Percentiles rank a stretch among this genome's conserved stretches.
phyloP scores from a whole-genome alignment of 2,113 vertebrate species.

The Vidua macroura region DNA sequence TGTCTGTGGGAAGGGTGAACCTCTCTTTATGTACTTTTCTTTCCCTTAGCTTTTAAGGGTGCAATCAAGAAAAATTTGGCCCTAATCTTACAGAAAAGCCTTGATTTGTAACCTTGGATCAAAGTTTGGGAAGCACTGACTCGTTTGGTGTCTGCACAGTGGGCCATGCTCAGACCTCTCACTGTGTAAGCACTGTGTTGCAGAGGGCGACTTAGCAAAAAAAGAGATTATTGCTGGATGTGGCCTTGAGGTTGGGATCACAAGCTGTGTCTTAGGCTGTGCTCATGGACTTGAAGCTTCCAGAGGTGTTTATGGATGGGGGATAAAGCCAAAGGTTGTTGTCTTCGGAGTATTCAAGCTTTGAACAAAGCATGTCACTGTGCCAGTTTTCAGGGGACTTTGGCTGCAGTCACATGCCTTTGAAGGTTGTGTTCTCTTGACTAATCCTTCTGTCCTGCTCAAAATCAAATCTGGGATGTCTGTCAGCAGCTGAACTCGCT shows the following conservation, averaged over 20 bases:
- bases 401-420: neutral
- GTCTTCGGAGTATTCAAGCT: neutral
- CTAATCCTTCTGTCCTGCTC: neutral
- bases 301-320: neutral
- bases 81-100: neutral
- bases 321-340: neutral
- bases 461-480: neutral
- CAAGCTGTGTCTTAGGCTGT: neutral
- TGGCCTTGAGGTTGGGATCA: neutral
- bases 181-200: rapidly evolving
- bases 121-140: neutral
- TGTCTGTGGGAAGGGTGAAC: neutral
- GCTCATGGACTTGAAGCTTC: neutral
- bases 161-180: neutral
- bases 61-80: neutral
- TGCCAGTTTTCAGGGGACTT: neutral
- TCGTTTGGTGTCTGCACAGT: neutral
- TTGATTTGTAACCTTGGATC: neutral
- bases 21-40: neutral
- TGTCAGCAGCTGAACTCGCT: rapidly evolving
- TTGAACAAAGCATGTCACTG: neutral
- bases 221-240: neutral
- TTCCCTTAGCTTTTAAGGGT: neutral
- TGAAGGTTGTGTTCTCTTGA: neutral
- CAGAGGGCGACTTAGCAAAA: neutral